Evolutionary conservation across 2,797 vertebrate genomes (phyloP).

Genomic region (Sphenopsis melanotis): DNA sequence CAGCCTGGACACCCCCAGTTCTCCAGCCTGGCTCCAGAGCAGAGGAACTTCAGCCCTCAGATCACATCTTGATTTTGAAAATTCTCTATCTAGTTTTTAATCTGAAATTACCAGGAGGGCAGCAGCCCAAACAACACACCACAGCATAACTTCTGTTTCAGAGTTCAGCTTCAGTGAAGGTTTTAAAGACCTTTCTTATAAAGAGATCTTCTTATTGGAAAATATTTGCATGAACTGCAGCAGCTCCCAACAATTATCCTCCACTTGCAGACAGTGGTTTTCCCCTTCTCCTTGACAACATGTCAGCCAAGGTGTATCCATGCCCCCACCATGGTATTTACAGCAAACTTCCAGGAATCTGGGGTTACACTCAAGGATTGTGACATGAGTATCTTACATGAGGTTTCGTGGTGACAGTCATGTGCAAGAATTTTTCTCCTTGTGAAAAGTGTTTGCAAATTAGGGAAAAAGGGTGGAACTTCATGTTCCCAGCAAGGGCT

Average conservation of each 20-base stretch:
- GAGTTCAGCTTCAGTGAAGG: background rate
- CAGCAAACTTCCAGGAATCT: background rate
- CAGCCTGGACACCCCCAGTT: background rate
- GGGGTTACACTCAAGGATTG: background rate
- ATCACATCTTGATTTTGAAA: background rate
- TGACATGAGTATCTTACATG: background rate
- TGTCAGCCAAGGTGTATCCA: background rate
- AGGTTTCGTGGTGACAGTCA: background rate
- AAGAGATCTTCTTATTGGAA: background rate
- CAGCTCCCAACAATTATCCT: background rate
- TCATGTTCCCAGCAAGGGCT: background rate
- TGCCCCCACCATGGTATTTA: background rate
- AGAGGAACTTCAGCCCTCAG: background rate
- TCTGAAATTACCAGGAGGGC: background rate
- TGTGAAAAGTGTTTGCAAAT: background rate
- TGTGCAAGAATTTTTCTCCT: accelerated
- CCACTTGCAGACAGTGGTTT: background rate
- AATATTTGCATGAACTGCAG: background rate
- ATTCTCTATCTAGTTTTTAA: background rate
- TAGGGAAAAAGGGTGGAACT: background rate
- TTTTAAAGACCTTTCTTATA: background rate
- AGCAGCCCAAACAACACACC: background rate
- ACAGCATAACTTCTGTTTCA: background rate
- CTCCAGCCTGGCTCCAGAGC: background rate
- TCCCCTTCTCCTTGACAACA: background rate